A percentile compares a stretch with the other conserved stretches of the same genome.
phyloP scores from a whole-genome alignment of 1,140 invertebrate species.

The Thereuonema tuberculata region DNA sequence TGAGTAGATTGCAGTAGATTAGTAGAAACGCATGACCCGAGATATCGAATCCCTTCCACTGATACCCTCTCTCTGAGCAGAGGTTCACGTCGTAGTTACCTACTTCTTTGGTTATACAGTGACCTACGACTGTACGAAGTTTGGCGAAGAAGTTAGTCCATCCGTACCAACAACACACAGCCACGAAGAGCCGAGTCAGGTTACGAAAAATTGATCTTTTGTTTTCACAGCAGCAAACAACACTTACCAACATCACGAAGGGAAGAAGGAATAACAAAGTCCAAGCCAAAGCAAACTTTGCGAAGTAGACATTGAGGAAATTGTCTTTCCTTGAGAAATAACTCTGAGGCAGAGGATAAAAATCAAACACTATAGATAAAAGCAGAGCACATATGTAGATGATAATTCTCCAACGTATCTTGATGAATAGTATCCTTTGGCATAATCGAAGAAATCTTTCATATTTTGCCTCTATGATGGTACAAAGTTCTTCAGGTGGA shows the following conservation, averaged over 20 bases:
- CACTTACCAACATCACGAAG: slow-evolving; percentile 65
- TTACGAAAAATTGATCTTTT: slow-evolving; percentile 50
- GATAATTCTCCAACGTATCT: slow-evolving; percentile 70
- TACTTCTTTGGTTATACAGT: slow-evolving; percentile 40
- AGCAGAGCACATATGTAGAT: slow-evolving; percentile 69
- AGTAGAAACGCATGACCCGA: slow-evolving; percentile 91
- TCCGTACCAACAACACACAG: slow-evolving; percentile 73
- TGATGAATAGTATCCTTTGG: slow-evolving; percentile 68
- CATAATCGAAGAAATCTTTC: no score
- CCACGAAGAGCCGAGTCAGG: slow-evolving; percentile 56
- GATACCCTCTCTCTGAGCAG: slow-evolving; percentile 56
- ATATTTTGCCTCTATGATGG: no score
- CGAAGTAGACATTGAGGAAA: slow-evolving; percentile 82
- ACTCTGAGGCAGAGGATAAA: slow-evolving; percentile 59
- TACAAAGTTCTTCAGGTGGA: no score
- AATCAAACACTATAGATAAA: slow-evolving; percentile 68
- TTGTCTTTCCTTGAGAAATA: slow-evolving; percentile 80
- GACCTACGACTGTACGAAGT: slow-evolving; percentile 67
- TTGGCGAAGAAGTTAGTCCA: slow-evolving; percentile 70
- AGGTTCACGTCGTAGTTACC: slow-evolving; percentile 24
- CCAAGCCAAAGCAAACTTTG: slow-evolving; percentile 85
- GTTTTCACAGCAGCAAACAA: slow-evolving; percentile 67
- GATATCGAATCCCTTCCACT: slow-evolving; percentile 87
- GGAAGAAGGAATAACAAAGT: slow-evolving; percentile 48
- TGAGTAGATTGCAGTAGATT: slow-evolving; percentile 75